These are phyloP conservation scores for Tragelaphus oryx DNA, from an alignment of 2,797 vertebrate genomes.

Conservation along the genomic window DNA sequence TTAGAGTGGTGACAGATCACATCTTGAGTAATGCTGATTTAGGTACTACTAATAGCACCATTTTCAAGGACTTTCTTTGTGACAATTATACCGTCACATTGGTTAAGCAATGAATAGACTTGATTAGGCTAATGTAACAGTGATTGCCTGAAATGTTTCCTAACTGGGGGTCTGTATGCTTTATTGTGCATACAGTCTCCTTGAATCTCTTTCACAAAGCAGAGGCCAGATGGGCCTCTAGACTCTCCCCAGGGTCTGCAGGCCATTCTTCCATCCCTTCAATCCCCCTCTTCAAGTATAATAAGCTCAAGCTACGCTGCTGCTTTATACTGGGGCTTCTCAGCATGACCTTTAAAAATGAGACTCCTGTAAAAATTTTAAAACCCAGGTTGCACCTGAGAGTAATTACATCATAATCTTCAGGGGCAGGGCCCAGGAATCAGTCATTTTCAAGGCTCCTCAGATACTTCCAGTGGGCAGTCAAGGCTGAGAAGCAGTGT, in stretches of 20 bases:
- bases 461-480: not conserved
- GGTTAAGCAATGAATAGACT: not conserved
- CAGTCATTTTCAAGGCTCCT: not conserved
- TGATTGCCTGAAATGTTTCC: not conserved
- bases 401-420: not conserved
- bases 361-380: not conserved
- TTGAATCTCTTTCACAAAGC: not conserved
- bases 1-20: not conserved
- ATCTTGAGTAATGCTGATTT: not conserved
- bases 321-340: not conserved
- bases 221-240: not conserved
- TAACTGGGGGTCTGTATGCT: not conserved
- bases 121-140: not conserved
- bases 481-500: not conserved
- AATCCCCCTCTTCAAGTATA: not conserved
- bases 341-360: not conserved
- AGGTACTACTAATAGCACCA: not conserved
- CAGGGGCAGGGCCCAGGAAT: not conserved
- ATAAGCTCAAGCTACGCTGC: not conserved
- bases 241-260: not conserved
- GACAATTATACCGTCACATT: not conserved
- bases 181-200: not conserved
- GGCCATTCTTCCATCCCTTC: not conserved
- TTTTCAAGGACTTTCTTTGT: not conserved
- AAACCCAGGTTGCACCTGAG: not conserved